Base-by-base conservation (phyloP, 2,888 invertebrate species). In the Stenodema calcarata region DNA sequence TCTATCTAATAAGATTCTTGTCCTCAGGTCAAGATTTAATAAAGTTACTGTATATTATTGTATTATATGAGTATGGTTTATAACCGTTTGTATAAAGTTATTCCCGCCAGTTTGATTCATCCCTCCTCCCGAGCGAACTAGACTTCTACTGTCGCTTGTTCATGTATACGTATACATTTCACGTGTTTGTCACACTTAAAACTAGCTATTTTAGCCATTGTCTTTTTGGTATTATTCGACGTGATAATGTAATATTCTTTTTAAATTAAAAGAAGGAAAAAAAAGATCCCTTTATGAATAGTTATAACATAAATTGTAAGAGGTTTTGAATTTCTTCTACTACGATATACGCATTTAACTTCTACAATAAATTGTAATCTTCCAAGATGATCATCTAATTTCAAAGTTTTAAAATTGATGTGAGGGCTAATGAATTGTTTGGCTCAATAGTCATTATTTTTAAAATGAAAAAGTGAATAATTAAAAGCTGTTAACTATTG, bases 91-190 rank as follows among this genome's bases (percentile, higher is more conserved):
- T 87, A 87, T 75, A 87, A 84, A 86, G 70, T 42, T 18, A 14
- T 73, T 78, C 44, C 18, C 28, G 75, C 47, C 84, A n/a, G 75
- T 42, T 84, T 47, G 44, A 75, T 47, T 84, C 75, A 73, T 47
- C 75, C 84, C 84, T 62, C 27, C 42, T 54, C 14, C 86, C 69
- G 86, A 76, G 86, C 86, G 78, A 86, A 23, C 62, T 83, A 73
- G 73, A 73, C 73, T 81, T 81, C 28, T 44, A 18, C 73, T 35
- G 30, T 76, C 78, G 86, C 78, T 86, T 78, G 76, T 78, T 78
- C 76, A 86, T 79, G 88, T 89, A 89, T 89, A 89, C 89, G 89
- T 88, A 88, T 88, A 88, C 88, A 87, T 87, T 87, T 89, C 87
- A 85, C 87, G 88, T 89, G 88, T 89, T 89, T 88, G 88, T 87